Evolutionary conservation across 2,797 vertebrate genomes (phyloP).

Genomic region (Eurystomus glaucurus): DNA sequence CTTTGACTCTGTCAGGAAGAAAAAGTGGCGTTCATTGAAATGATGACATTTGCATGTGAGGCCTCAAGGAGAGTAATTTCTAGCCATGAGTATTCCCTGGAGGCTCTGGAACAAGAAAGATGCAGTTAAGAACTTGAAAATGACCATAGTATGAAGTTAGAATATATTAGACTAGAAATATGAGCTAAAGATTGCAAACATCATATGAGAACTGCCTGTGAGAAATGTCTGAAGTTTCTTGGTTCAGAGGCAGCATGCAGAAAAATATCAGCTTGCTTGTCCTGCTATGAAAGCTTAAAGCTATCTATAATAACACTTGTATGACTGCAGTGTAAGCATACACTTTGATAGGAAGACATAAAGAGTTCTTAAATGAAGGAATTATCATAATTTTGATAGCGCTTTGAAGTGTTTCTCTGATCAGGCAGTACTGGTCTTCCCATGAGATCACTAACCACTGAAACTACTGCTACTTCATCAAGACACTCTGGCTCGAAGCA

Average conservation of each 20-base stretch:
- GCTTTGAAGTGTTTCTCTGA: constrained; percentile 68
- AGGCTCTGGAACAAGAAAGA: neutral
- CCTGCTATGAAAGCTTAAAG: constrained; percentile 43
- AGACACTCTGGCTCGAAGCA: neutral
- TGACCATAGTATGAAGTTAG: neutral
- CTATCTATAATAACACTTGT: constrained; percentile 46
- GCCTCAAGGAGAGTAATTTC: neutral
- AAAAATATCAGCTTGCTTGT: constrained; percentile 2
- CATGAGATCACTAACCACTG: constrained; percentile 18
- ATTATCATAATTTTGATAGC: constrained; percentile 64
- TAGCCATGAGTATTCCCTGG: neutral
- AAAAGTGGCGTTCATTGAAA: neutral
- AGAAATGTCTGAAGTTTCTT: neutral
- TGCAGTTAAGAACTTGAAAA: constrained; percentile 9
- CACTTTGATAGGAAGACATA: constrained; percentile 55
- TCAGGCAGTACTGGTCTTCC: constrained; percentile 9
- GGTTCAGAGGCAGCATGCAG: neutral
- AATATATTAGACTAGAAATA: neutral
- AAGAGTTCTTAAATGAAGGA: constrained; percentile 57
- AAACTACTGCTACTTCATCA: constrained; percentile 10
- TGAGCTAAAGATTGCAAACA: neutral
- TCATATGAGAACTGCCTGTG: neutral
- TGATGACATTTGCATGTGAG: neutral
- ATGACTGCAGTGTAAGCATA: constrained; percentile 2
- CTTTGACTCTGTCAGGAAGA: neutral